Conservation (phyloP, 2,888 invertebrate species). For the Lepidochrysops patricia region DNA sequence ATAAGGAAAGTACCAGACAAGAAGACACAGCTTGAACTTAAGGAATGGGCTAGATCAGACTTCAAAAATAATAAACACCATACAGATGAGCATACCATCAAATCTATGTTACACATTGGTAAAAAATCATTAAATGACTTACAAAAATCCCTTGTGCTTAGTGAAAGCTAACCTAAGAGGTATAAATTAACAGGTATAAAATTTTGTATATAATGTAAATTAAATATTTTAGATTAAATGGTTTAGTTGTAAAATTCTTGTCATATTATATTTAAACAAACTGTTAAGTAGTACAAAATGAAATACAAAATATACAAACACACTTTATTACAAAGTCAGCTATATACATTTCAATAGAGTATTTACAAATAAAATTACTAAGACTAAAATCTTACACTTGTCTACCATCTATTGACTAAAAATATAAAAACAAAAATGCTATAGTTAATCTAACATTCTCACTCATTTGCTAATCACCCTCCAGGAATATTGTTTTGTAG, state of each 20-base stretch:
- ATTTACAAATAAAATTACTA: conserved; percentile 8
- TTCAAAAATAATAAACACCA: conserved; percentile 82
- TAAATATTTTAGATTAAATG: not conserved
- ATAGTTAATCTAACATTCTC: not conserved
- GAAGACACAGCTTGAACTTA: conserved; percentile 77
- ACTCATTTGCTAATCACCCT: conserved; percentile 27
- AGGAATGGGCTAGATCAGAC: conserved; percentile 82
- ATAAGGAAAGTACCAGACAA: conserved; percentile 79
- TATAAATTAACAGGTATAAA: not conserved
- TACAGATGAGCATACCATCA: conserved; percentile 82
- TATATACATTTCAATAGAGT: conserved; percentile 8
- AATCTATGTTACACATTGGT: conserved; percentile 81
- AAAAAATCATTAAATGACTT: conserved; percentile 80
- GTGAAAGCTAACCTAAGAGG: conserved; percentile 42
- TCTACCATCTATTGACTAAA: not conserved
- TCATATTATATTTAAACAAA: too few relatives aligned
- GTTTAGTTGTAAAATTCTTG: too few relatives aligned
- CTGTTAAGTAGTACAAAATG: too few relatives aligned
- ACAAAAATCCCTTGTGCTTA: conserved; percentile 76
- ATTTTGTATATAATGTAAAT: not conserved
- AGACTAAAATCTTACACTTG: not conserved
- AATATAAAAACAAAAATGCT: not conserved
- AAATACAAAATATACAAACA: not conserved
- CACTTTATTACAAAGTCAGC: conserved; percentile 8
- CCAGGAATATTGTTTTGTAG: conserved; percentile 50